A percentile compares a stretch with the other conserved stretches of the same genome.
phyloP scores from a whole-genome alignment of 1,140 invertebrate species.

The Dinothrombium tinctorium region DNA sequence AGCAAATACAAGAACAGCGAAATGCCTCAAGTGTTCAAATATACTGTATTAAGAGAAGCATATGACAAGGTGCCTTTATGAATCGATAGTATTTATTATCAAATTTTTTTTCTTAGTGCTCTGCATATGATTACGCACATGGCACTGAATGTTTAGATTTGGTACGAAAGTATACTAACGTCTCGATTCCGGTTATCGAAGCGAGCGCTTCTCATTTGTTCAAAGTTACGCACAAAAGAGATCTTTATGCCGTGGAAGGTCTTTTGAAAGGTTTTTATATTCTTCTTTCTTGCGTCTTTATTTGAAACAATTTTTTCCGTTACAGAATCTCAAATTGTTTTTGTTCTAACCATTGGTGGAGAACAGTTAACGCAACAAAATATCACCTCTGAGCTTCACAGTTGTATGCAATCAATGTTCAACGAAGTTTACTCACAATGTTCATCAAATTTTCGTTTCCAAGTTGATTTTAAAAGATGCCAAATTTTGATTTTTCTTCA shows the following conservation, averaged over 20 bases:
- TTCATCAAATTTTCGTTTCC: too few species aligned
- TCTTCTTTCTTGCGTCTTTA: neutral
- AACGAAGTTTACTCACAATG: too few species aligned
- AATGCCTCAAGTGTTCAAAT: too few species aligned
- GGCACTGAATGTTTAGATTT: constrained; percentile 44
- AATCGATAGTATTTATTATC: too few species aligned
- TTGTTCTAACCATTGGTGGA: neutral
- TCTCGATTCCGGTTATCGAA: constrained; percentile 21
- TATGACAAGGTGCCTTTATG: too few species aligned
- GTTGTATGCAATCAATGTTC: too few species aligned
- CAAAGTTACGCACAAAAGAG: constrained; percentile 26
- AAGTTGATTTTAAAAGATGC: too few species aligned
- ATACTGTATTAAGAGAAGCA: too few species aligned
- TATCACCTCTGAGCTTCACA: neutral
- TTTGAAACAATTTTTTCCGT: neutral
- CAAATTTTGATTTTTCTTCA: too few species aligned
- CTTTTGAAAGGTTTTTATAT: constrained; percentile 22
- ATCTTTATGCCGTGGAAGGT: constrained; percentile 22
- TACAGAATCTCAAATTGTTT: neutral
- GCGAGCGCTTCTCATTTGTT: constrained; percentile 23
- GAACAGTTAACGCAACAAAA: neutral
- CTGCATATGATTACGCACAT: constrained; percentile 48
- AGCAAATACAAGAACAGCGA: too few species aligned
- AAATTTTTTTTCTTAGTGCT: too few species aligned
- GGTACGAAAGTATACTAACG: constrained; percentile 21